These are phyloP conservation scores for Zosterops japonicus DNA, from an alignment of 2,113 vertebrate species.

Conservation along the genomic window DNA sequence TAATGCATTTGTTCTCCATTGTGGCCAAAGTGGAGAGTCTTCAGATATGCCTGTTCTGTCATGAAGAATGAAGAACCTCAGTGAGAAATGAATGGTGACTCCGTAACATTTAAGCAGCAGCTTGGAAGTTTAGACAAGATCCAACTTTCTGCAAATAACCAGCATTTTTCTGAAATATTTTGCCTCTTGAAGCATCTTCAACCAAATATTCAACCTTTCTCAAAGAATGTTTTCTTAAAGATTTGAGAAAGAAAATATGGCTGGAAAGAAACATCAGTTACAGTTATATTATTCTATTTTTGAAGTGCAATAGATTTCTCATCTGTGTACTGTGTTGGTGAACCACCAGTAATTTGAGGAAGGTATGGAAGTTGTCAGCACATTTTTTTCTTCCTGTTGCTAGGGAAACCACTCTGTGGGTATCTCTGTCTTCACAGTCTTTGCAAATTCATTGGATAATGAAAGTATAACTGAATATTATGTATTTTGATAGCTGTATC, in stretches of 20 bases:
- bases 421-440: neutral
- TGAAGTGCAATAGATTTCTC: neutral
- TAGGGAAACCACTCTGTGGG: neutral
- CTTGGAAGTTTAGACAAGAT: neutral
- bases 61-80: neutral
- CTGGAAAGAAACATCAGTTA: neutral
- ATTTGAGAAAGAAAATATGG: neutral
- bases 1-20: neutral
- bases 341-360: neutral
- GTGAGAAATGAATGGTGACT: neutral
- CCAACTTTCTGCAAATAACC: neutral
- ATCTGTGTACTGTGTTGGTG: neutral
- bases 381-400: neutral
- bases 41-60: neutral
- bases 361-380: neutral
- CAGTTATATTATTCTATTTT: neutral
- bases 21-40: neutral
- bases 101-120: neutral
- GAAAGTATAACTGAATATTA: neutral
- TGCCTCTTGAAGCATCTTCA: neutral
- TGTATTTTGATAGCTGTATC: neutral
- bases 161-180: neutral
- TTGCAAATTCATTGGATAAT: neutral
- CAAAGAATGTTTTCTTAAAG: neutral
- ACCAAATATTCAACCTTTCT: neutral